Percentiles rank a stretch among this genome's conserved stretches.
Conservation (phyloP, 2,797 vertebrate species). For the Cynodonichthys magdalenae region DNA sequence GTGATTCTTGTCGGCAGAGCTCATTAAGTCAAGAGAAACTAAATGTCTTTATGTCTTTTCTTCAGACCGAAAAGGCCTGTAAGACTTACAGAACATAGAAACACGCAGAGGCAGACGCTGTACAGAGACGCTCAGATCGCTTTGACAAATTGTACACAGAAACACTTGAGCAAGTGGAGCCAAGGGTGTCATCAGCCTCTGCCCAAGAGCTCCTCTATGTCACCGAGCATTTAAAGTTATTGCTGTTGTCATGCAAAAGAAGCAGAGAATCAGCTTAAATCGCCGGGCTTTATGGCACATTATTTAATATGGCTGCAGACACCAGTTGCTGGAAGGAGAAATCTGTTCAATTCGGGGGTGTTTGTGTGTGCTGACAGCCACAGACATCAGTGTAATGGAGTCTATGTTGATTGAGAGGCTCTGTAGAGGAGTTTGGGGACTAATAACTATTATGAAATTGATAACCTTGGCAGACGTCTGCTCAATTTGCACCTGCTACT, state of each 20-base stretch:
- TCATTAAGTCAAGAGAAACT: conserved; percentile 5
- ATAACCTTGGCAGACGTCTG: conserved; percentile 65
- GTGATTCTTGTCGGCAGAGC: conserved; percentile 13
- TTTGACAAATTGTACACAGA: conserved; percentile 38
- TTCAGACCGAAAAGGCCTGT: neutral
- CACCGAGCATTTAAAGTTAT: conserved; percentile 61
- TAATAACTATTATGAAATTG: conserved; percentile 74
- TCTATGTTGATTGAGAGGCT: conserved; percentile 60
- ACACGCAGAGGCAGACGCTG: conserved; percentile 11
- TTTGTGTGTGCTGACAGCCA: conserved; percentile 44
- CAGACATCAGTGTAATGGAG: conserved; percentile 62
- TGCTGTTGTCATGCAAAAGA: conserved; percentile 61
- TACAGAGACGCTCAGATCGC: conserved; percentile 42
- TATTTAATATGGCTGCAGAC: conserved; percentile 61
- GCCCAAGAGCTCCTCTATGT: conserved; percentile 51
- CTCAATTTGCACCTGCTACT: conserved; percentile 63
- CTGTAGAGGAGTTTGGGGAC: conserved; percentile 55
- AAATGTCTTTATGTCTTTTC: neutral
- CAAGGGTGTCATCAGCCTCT: conserved; percentile 38
- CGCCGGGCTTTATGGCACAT: conserved; percentile 62
- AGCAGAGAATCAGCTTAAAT: conserved; percentile 52
- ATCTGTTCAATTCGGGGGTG: conserved; percentile 40
- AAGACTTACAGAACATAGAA: conserved; percentile 12
- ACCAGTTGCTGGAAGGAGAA: conserved; percentile 58
- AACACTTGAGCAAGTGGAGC: conserved; percentile 24